Base-by-base conservation (phyloP, 2,797 vertebrate genomes). In the Trachops cirrhosus region DNA sequence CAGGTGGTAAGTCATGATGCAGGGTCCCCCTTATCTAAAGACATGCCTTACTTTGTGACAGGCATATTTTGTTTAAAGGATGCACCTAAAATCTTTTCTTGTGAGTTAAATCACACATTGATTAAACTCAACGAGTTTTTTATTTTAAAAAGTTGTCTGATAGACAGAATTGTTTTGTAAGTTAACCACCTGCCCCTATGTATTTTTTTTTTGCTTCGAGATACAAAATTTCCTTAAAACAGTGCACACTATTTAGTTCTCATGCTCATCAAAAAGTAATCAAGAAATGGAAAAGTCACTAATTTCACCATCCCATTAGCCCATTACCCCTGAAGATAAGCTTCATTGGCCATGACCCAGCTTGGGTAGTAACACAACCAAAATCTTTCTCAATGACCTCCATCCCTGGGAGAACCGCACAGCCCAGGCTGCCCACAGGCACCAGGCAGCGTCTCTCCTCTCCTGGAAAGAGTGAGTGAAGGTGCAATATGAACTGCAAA, bases 221-320 rank as follows among this genome's bases (percentile, higher is more conserved):
- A 94, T 41, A 74, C 54, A 54, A 93, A 84, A 21, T 90, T 95
- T 94, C 64, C 74, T 85, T 94, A 86, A 96, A 93, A 89, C 50
- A 97, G 74, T 77, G 9, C 37, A 92, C 19, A 84, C 12, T 15
- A 50, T 32, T 94, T 90, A 84, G 19, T 91, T 64, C 57, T 79
- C 39, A 85, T 50, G 9, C 32, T 95, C 73, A 86, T 94, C 89
- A 94, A 91, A 97, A 92, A 91, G 62, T 87, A 86, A 95, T 59
- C 19, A 73, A 80, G 46, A 95, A 93, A 92, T 68, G 34, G 78
- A 93, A 95, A 91, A 89, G 26, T 73, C 91, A 85, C 88, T 96
- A 86, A 62, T n/a, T 80, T 77, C 52, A 83, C 62, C 34, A 84
- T 90, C 82, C 85, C 8, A 14, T 86, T 86, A 83, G 80, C 54